Percentiles rank a stretch among this genome's conserved stretches.
phyloP scores from a whole-genome alignment of 2,888 invertebrate species.

The Ganaspis brasiliensis region DNA sequence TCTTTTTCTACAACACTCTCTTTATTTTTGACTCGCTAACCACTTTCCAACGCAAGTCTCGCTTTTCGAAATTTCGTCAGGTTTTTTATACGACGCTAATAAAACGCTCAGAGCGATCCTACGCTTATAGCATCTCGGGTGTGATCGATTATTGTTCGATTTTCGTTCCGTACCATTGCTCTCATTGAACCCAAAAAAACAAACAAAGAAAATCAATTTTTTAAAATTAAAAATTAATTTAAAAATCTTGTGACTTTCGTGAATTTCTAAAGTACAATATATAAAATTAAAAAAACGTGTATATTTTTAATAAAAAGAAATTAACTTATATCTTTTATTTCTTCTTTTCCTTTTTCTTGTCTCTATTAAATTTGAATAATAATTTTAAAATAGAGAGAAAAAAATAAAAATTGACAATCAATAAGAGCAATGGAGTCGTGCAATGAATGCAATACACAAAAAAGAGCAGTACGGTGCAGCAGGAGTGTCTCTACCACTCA shows the following conservation, averaged over 20 bases:
- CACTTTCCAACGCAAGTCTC: conserved; percentile 6
- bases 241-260: too few species aligned
- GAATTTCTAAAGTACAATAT: too few species aligned
- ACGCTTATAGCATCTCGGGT: conserved; percentile 52
- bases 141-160: conserved; percentile 57
- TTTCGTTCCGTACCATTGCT: conserved; percentile 58
- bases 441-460: conserved; percentile 59
- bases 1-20: conserved; percentile 15
- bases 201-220: conserved; percentile 26
- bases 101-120: conserved; percentile 51
- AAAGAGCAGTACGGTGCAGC: conserved; percentile 57
- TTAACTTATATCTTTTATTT: too few species aligned
- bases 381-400: not conserved
- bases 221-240: too few species aligned
- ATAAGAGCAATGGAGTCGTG: conserved; percentile 57
- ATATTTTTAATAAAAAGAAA: too few species aligned
- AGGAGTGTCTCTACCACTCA: conserved; percentile 50
- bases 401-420: conserved; percentile 33
- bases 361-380: not conserved
- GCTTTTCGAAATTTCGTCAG: conserved; percentile 7
- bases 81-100: conserved; percentile 50
- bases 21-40: conserved; percentile 19
- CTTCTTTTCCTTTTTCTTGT: too few species aligned
- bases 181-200: conserved; percentile 48
- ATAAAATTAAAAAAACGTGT: too few species aligned